Evolutionary conservation across 1,140 invertebrate species (phyloP).

Genomic region (Drosophila watanabei): DNA sequence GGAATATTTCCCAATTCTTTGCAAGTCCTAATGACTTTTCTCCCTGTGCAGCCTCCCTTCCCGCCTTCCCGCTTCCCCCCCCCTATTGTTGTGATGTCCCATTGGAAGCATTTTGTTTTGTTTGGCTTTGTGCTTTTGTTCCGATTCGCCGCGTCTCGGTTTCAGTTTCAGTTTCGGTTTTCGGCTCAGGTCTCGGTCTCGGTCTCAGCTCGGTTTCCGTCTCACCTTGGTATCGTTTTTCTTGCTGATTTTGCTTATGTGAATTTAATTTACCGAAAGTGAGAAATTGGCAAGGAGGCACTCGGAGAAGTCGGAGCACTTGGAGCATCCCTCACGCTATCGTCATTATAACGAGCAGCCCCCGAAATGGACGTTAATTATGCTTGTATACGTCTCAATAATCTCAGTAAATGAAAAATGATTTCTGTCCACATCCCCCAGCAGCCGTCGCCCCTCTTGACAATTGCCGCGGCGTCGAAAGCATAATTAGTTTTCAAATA

Average conservation of each 20-base stretch:
- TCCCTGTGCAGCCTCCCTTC: background rate
- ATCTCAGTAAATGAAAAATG: slow-evolving; percentile 36
- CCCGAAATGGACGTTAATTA: slow-evolving; percentile 28
- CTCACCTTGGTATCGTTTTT: slow-evolving; percentile 30
- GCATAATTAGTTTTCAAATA: slow-evolving; percentile 59
- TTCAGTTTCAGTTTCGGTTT: slow-evolving; percentile 11
- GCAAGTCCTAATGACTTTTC: background rate
- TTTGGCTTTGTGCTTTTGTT: slow-evolving; percentile 24
- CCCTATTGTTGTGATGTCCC: slow-evolving; percentile 28
- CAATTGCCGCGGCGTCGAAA: slow-evolving; percentile 14
- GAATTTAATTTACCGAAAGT: slow-evolving; percentile 61
- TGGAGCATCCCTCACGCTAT: slow-evolving; percentile 38
- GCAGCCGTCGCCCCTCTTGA: slow-evolving; percentile 2
- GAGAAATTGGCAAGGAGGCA: slow-evolving; percentile 37
- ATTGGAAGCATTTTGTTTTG: slow-evolving; percentile 42
- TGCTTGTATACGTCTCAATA: slow-evolving; percentile 41
- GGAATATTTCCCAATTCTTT: background rate
- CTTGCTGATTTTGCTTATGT: slow-evolving; percentile 53
- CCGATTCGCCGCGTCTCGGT: background rate
- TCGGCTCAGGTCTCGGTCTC: background rate
- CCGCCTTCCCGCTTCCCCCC: background rate
- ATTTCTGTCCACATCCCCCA: slow-evolving; percentile 16
- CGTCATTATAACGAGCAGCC: slow-evolving; percentile 14
- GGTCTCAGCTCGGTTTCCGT: slow-evolving; percentile 1
- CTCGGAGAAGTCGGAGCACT: background rate